Evolutionary conservation across 2,888 invertebrate genomes (phyloP).

Genomic region (Petrophora chlorosata): DNA sequence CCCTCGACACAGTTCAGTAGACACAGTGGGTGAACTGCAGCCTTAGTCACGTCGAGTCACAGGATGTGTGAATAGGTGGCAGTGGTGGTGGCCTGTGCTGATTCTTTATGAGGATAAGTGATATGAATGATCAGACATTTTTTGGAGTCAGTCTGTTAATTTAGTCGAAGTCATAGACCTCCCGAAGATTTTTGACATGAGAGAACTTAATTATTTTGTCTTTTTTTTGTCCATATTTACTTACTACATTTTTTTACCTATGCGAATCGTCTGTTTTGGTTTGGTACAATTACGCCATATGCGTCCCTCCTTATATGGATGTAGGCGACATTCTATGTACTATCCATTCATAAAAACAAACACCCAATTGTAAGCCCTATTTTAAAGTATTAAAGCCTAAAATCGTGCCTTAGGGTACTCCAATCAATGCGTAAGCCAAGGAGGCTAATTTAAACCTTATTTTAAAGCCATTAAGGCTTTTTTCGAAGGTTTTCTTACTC

Average conservation of each 20-base stretch:
- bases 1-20: slow-evolving; percentile 41
- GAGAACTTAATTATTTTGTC: too few relatives aligned
- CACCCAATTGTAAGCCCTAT: slow-evolving; percentile 26
- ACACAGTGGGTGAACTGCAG: slow-evolving; percentile 13
- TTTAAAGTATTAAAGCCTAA: slow-evolving; percentile 11
- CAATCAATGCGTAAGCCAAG: not conserved
- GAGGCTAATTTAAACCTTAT: slow-evolving; percentile 8
- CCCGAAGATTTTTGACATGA: too few relatives aligned
- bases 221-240: too few relatives aligned
- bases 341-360: slow-evolving; percentile 15
- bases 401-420: slow-evolving; percentile 8
- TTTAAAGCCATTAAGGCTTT: not conserved
- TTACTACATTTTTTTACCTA: slow-evolving; percentile 33
- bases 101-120: slow-evolving; percentile 13
- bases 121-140: too few relatives aligned
- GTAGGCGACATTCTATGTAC: slow-evolving; percentile 38
- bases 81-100: slow-evolving; percentile 7
- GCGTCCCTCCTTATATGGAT: slow-evolving; percentile 38
- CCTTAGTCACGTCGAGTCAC: slow-evolving; percentile 16
- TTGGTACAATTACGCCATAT: slow-evolving; percentile 50
- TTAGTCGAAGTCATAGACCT: too few relatives aligned
- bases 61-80: slow-evolving; percentile 30
- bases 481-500: not conserved
- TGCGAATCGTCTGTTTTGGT: slow-evolving; percentile 30
- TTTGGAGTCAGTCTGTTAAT: too few relatives aligned